Conservation (phyloP, 2,113 vertebrate genomes). For the Emydocephalus ijimae region DNA sequence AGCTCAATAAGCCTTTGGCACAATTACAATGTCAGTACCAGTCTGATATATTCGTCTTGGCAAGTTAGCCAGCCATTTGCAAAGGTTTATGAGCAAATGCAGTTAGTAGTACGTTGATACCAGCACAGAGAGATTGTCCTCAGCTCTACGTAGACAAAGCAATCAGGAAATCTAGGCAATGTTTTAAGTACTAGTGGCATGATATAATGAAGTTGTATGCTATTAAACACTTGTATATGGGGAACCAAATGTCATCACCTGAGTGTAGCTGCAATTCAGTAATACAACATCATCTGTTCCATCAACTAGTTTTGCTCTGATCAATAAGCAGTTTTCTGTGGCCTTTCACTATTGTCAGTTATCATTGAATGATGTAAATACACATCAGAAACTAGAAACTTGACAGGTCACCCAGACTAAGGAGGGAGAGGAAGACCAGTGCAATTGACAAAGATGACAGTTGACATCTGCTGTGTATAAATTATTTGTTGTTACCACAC, state of each 20-base stretch:
- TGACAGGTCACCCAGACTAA: constrained; percentile 85
- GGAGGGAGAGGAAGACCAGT: constrained; percentile 52
- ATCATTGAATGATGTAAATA: constrained; percentile 91
- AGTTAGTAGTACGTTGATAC: constrained; percentile 74
- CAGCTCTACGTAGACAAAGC: constrained; percentile 72
- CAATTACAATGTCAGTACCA: constrained; percentile 69
- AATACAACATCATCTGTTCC: constrained; percentile 91
- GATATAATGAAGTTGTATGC: constrained; percentile 97
- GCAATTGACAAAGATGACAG: constrained; percentile 73
- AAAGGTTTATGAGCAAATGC: constrained; percentile 69
- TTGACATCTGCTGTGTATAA: constrained; percentile 66
- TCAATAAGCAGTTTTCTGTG: constrained; percentile 97
- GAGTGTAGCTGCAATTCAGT: constrained; percentile 73
- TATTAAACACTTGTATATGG: constrained; percentile 76
- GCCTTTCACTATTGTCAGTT: constrained; percentile 95
- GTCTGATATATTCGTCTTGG: constrained; percentile 62
- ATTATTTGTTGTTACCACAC: constrained; percentile 58
- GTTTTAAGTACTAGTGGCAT: constrained; percentile 83
- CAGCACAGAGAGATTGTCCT: constrained; percentile 73
- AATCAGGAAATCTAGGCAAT: constrained; percentile 65
- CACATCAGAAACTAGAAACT: constrained; percentile 89
- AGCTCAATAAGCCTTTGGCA: constrained; percentile 69
- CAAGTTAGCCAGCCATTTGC: constrained; percentile 73
- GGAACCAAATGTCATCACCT: constrained; percentile 80
- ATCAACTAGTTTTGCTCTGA: constrained; percentile 92